These are phyloP conservation scores for Morpho helenor DNA, from an alignment of 2,888 invertebrate genomes.

Conservation along the genomic window DNA sequence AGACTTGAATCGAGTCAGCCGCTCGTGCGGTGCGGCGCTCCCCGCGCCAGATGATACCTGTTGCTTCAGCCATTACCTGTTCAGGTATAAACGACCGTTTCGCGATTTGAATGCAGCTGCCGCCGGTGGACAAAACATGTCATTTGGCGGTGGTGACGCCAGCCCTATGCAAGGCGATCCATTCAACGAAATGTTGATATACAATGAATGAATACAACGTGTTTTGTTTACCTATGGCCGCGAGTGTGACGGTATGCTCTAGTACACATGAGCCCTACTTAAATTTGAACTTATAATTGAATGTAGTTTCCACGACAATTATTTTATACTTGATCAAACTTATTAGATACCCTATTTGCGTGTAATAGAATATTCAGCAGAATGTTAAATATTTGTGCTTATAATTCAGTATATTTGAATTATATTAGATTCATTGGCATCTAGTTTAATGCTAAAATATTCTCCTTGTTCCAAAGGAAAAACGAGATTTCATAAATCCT, in stretches of 20 bases:
- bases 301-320: too few species aligned
- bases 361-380: too few species aligned
- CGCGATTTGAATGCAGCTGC: constrained; percentile 62
- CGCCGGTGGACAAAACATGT: constrained; percentile 58
- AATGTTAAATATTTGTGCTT: too few species aligned
- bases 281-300: too few species aligned
- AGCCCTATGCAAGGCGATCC: constrained; percentile 42
- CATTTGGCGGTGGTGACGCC: constrained; percentile 46
- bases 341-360: too few species aligned
- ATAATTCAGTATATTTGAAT: too few species aligned
- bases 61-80: constrained; percentile 72
- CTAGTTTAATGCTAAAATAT: too few species aligned
- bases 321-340: too few species aligned
- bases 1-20: constrained; percentile 26
- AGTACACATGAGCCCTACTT: too few species aligned
- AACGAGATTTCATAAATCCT: too few species aligned
- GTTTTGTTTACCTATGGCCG: constrained; percentile 45
- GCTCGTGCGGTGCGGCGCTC: constrained; percentile 41
- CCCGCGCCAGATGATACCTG: constrained; percentile 70
- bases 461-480: too few species aligned
- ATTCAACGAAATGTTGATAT: constrained; percentile 47
- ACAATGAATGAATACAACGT: constrained; percentile 61
- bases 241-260: background rate
- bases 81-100: constrained; percentile 65
- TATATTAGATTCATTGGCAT: too few species aligned